Evolutionary conservation across 2,888 invertebrate genomes (phyloP).

Genomic region (Dendrolimus pini): DNA sequence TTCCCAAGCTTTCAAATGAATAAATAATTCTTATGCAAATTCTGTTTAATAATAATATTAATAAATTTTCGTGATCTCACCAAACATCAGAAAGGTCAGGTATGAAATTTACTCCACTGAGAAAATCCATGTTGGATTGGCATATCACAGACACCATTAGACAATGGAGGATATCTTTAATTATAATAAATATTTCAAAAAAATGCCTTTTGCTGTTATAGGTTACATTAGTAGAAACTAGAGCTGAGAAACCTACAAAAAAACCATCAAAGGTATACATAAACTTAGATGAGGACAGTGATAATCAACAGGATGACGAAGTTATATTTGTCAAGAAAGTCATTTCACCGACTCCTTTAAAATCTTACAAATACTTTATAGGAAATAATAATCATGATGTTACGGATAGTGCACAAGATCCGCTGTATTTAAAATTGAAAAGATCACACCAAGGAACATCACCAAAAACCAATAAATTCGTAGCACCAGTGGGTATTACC

Average conservation of each 20-base stretch:
- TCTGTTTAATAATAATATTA: no score
- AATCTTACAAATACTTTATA: conserved; percentile 45
- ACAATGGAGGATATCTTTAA: no score
- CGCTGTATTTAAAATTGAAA: conserved; percentile 41
- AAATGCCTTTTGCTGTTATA: conserved; percentile 22
- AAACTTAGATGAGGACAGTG: conserved; percentile 47
- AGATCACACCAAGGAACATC: conserved; percentile 41
- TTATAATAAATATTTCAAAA: no score
- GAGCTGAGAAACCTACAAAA: conserved; percentile 29
- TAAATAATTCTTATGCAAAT: no score
- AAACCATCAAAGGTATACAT: conserved; percentile 48
- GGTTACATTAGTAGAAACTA: conserved; percentile 50
- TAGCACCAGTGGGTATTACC: conserved; percentile 49
- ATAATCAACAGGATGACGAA: conserved; percentile 43
- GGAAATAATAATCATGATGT: conserved; percentile 25
- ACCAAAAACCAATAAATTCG: conserved; percentile 50
- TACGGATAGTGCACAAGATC: conserved; percentile 29
- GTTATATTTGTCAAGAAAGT: conserved; percentile 60
- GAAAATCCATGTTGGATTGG: no score
- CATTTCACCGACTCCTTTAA: conserved; percentile 33
- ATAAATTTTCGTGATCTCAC: no score
- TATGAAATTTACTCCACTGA: no score
- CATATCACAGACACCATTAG: no score
- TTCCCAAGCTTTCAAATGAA: no score
- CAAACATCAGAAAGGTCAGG: no score